Percentiles rank a stretch among this genome's conserved stretches.
These are phyloP conservation scores for Drosophila equinoxialis DNA, from an alignment of 1,140 invertebrate genomes.

Conservation along the genomic window DNA sequence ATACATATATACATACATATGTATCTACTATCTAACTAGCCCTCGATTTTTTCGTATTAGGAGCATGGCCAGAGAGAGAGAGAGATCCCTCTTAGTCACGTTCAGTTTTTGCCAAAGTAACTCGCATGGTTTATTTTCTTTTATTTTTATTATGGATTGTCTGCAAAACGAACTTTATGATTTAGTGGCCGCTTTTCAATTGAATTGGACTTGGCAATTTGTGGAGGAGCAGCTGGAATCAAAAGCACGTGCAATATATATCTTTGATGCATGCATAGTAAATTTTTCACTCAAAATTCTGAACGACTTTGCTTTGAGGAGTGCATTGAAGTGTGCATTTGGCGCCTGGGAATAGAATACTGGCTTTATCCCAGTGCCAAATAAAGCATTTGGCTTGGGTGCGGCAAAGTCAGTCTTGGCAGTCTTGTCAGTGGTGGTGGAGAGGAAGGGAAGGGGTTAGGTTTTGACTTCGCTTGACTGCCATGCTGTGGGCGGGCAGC, in stretches of 20 bases:
- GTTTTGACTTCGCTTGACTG: background rate
- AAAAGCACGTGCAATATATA: background rate
- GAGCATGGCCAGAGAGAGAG: constrained; percentile 44
- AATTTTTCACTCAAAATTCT: constrained; percentile 15
- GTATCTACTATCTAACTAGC: constrained; percentile 21
- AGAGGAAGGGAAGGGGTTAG: background rate
- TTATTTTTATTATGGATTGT: constrained; percentile 30
- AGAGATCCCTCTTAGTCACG: constrained; percentile 67
- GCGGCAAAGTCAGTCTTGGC: background rate
- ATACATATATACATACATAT: background rate
- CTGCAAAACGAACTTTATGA: constrained; percentile 60
- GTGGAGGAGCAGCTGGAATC: background rate
- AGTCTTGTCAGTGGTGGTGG: background rate
- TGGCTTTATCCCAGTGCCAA: background rate
- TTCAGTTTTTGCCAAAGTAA: constrained; percentile 40
- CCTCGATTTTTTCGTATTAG: constrained; percentile 43
- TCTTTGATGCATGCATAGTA: background rate
- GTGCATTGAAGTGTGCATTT: background rate
- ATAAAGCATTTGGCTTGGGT: constrained; percentile 8
- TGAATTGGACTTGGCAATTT: constrained; percentile 11
- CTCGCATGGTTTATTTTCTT: constrained; percentile 2
- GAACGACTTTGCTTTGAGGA: background rate
- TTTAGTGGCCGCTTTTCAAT: constrained; percentile 66
- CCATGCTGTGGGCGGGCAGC: constrained; percentile 37
- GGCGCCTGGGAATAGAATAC: background rate